These are phyloP conservation scores for Cistogaster globosa DNA, from an alignment of 2,888 invertebrate genomes.

Conservation along the genomic window DNA sequence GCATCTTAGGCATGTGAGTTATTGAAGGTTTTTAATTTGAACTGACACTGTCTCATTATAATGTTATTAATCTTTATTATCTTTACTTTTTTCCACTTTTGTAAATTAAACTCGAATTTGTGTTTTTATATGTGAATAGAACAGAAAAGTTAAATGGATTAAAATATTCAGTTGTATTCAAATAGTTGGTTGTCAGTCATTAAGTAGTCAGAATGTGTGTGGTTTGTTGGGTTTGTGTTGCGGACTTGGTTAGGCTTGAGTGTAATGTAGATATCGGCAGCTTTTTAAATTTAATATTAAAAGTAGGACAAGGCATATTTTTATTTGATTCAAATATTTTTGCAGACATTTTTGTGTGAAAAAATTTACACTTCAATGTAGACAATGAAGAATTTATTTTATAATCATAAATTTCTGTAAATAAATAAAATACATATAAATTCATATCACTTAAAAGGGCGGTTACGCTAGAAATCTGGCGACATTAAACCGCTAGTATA, in stretches of 20 bases:
- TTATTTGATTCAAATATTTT: no score
- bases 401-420: no score
- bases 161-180: constrained; percentile 9
- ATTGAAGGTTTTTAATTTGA: constrained; percentile 58
- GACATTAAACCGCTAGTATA: no score
- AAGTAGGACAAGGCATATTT: neutral
- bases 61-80: constrained; percentile 59
- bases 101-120: constrained; percentile 36
- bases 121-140: neutral
- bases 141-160: constrained; percentile 33
- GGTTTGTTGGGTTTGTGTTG: constrained; percentile 60
- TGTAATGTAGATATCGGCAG: neutral
- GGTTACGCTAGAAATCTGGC: no score
- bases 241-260: constrained; percentile 50
- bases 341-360: no score
- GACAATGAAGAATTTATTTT: no score
- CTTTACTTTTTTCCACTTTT: neutral
- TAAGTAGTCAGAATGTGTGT: constrained; percentile 62
- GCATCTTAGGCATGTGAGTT: constrained; percentile 8
- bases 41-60: constrained; percentile 66
- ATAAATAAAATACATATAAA: no score
- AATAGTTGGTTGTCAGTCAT: constrained; percentile 50
- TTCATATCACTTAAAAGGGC: no score
- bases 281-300: neutral
- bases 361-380: no score